Base-by-base conservation (phyloP, 2,113 vertebrate genomes). In the Antigone vipio region DNA sequence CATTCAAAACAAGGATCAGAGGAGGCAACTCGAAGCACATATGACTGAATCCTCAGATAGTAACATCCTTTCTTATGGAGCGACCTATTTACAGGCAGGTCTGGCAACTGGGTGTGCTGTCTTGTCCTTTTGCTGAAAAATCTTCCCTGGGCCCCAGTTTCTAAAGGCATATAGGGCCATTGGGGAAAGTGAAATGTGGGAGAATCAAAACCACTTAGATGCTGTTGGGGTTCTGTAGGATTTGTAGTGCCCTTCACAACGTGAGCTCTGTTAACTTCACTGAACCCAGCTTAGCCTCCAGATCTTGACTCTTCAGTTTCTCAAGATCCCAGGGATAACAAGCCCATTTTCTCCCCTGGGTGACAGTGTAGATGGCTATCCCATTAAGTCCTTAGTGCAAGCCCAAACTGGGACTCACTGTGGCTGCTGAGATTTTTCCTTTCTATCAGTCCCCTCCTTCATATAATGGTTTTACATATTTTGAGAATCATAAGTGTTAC, bases 1-100 rank as follows among this genome's bases (percentile, higher is more conserved):
- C 21, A 19, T 88, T 95, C 81, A 87, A 91, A 97, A 79, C 83
- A 88, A 87, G 66, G 80, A 89, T 95, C 73, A 96, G 91, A 93
- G 47, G 35, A 85, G 73, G 86, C 58, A 95, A 42, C 73, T 92
- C 0, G 2, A 91, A 92, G 77, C 35, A 19, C 18, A 4, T 56
- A 53, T 14, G 32, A 40, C 66, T 92, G 89, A 83, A 85, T 91
- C 55, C 71, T 79, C 30, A 55, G 84, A 82, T 13, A 62, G 66
- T 85, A 91, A 79, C 50, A 95, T 69, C 87, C 47, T 82, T 81
- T 80, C n/a, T 71, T 59, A 53, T 55, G 59, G 71, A 44, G 55
- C 0, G 29, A 91, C 95, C 91, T 95, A 75, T 92, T 93, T 95
- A 47, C 63, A 67, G 69, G 52, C 77, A 92, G 53, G 32, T 68